phyloP scores from a whole-genome alignment of 2,113 vertebrate species.

The Tiliqua scincoides region DNA sequence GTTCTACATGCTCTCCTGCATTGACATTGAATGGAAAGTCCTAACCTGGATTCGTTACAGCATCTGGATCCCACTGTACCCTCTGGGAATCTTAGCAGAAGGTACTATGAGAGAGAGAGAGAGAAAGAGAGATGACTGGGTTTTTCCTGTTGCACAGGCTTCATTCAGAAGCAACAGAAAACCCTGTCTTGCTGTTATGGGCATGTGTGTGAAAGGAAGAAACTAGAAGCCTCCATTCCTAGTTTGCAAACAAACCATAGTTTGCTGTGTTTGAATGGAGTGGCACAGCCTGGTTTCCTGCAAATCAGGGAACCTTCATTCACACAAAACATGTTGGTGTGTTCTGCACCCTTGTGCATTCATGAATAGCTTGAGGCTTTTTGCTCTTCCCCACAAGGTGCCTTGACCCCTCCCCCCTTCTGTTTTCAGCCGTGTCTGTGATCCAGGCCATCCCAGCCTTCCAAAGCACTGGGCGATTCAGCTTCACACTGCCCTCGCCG shows the following conservation, averaged over 20 bases:
- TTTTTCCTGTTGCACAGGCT: rapidly evolving
- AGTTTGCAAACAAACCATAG: no score
- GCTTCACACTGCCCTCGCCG: slow-evolving; percentile 85
- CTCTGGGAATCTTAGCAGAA: slow-evolving; percentile 90
- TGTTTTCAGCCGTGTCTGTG: slow-evolving; percentile 83
- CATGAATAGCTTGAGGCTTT: no score
- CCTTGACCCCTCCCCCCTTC: slow-evolving; percentile 6
- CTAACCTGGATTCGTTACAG: slow-evolving; percentile 96
- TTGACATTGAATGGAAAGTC: slow-evolving; percentile 91
- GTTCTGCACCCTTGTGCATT: no score
- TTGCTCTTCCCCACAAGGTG: background rate
- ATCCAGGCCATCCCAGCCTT: slow-evolving; percentile 93
- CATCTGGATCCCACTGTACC: slow-evolving; percentile 93
- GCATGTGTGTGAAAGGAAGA: no score
- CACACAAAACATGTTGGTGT: no score
- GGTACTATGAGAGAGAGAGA: slow-evolving; percentile 74
- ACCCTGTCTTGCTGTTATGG: no score
- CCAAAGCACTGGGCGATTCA: slow-evolving; percentile 85
- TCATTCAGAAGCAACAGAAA: no score
- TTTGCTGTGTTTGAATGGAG: no score
- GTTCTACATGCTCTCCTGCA: slow-evolving; percentile 92
- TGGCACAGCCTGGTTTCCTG: no score
- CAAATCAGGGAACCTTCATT: no score
- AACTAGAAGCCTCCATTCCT: no score
- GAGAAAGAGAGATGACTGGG: background rate